These are phyloP conservation scores for Nothoprocta pentlandii DNA, from an alignment of 2,113 vertebrate genomes.

Conservation along the genomic window DNA sequence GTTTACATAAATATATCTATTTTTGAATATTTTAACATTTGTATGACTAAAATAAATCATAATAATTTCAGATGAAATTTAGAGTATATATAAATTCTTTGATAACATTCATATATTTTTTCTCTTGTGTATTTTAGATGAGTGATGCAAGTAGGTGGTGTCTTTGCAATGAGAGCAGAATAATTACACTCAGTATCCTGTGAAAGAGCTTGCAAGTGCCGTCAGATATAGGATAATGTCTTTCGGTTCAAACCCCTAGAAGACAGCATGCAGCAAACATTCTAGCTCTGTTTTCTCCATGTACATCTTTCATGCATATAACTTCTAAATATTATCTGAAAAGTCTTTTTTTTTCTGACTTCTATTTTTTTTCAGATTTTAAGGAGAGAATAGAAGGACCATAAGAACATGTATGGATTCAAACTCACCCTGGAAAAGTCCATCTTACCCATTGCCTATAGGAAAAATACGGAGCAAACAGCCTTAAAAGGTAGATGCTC, in stretches of 20 bases:
- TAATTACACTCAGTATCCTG: not conserved
- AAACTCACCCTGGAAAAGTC: not conserved
- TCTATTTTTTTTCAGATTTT: not conserved
- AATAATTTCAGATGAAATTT: not conserved
- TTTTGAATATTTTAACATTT: not conserved
- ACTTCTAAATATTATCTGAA: not conserved
- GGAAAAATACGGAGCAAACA: not conserved
- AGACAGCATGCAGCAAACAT: not conserved
- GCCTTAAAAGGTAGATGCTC: accelerated
- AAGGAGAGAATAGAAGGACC: not conserved
- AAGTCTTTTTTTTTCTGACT: not conserved
- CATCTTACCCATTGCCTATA: not conserved
- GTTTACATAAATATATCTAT: not conserved
- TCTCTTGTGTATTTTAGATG: not conserved
- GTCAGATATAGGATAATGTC: not conserved
- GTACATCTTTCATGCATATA: not conserved
- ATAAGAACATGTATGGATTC: accelerated
- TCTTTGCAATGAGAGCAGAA: not conserved
- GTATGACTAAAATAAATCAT: not conserved
- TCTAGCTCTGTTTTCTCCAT: not conserved
- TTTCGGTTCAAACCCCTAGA: not conserved
- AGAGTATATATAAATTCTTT: not conserved
- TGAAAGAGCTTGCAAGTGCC: not conserved
- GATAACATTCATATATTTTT: not conserved
- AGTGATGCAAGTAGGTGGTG: not conserved